These are phyloP conservation scores for Coelinius sp. DNA, from an alignment of 2,888 invertebrate genomes.

Conservation along the genomic window DNA sequence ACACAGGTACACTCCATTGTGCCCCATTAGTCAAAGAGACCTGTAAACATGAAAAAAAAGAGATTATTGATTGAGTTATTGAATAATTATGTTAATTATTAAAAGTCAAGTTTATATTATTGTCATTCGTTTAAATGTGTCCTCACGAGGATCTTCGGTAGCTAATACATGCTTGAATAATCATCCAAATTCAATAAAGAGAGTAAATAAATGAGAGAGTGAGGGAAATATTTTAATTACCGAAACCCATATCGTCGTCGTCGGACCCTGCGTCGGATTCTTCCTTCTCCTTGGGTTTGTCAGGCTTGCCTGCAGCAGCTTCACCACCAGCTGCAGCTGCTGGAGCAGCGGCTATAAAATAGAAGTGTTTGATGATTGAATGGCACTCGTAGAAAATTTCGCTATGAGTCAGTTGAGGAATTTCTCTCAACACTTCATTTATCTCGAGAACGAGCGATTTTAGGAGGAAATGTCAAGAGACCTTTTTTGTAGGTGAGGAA, in stretches of 20 bases:
- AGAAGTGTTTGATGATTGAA: too few relatives aligned
- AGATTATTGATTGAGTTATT: constrained; percentile 51
- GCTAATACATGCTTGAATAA: constrained; percentile 76
- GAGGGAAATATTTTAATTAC: constrained; percentile 67
- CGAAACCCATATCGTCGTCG: constrained; percentile 97
- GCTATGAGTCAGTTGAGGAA: too few relatives aligned
- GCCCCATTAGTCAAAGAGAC: constrained; percentile 80
- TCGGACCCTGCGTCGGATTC: too few relatives aligned
- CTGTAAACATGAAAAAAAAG: constrained; percentile 70
- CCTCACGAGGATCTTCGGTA: constrained; percentile 68
- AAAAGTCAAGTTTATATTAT: constrained; percentile 32
- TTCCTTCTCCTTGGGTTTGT: constrained; percentile 84
- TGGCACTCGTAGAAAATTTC: too few relatives aligned
- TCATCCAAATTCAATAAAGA: constrained; percentile 68
- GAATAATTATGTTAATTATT: constrained; percentile 33
- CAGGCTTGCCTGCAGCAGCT: constrained; percentile 74
- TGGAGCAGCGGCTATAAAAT: constrained; percentile 48
- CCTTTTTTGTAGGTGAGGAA: too few relatives aligned
- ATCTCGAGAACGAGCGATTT: too few relatives aligned
- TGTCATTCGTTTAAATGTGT: constrained; percentile 53
- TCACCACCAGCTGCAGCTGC: constrained; percentile 77
- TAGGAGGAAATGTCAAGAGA: too few relatives aligned
- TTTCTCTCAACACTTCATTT: too few relatives aligned
- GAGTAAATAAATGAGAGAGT: constrained; percentile 36
- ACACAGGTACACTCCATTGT: constrained; percentile 31